phyloP scores from a whole-genome alignment of 2,113 vertebrate genomes.

The Calidris pygmaea region DNA sequence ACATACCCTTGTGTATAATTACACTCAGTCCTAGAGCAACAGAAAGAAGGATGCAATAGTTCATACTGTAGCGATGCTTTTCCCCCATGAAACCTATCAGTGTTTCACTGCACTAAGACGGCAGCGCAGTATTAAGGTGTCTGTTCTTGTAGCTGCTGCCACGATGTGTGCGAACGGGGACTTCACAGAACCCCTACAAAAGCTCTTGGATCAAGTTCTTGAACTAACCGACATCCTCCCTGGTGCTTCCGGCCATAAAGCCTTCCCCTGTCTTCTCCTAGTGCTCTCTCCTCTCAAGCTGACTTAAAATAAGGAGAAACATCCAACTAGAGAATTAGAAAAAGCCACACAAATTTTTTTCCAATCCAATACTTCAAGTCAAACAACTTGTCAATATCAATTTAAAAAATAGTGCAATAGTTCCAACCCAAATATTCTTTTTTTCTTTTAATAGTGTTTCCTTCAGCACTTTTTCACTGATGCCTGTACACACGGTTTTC shows the following conservation, averaged over 20 bases:
- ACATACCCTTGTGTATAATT: background rate
- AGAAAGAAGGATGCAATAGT: background rate
- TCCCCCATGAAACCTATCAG: too few relatives aligned
- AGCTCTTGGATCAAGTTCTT: background rate
- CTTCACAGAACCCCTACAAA: background rate
- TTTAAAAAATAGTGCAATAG: background rate
- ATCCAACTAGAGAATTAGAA: background rate
- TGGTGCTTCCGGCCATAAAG: background rate
- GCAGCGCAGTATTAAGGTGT: background rate
- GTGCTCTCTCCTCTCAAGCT: background rate
- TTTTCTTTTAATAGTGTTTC: background rate
- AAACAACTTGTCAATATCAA: background rate
- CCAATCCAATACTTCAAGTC: background rate
- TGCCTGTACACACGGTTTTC: background rate
- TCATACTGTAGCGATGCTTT: rapidly evolving
- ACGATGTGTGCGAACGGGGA: too few relatives aligned
- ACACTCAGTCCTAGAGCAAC: rapidly evolving
- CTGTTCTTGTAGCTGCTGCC: background rate
- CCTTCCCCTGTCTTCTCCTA: background rate
- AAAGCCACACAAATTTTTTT: background rate
- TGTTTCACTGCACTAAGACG: rapidly evolving
- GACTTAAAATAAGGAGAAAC: background rate
- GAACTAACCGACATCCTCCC: background rate
- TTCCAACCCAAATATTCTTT: background rate
- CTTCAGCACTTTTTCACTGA: background rate